phyloP scores from a whole-genome alignment of 2,888 invertebrate species.

The Leptarthrus brevirostris region DNA sequence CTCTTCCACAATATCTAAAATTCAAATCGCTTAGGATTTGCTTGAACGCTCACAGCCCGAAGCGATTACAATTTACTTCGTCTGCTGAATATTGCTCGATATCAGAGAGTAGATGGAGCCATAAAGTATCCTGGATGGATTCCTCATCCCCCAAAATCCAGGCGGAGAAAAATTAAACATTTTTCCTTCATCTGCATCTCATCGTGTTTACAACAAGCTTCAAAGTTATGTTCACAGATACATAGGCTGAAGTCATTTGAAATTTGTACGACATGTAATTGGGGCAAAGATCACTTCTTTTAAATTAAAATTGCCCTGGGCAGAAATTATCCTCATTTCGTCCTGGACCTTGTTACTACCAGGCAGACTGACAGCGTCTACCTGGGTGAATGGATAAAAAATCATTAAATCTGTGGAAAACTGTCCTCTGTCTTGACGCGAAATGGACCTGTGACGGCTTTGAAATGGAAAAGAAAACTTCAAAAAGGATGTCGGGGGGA shows the following conservation, averaged over 20 bases:
- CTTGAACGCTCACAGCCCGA: background rate
- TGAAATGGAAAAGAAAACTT: background rate
- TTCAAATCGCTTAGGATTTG: slow-evolving; percentile 17
- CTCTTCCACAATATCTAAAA: slow-evolving; percentile 14
- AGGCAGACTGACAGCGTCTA: slow-evolving; percentile 31
- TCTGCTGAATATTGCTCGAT: slow-evolving; percentile 39
- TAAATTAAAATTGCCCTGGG: slow-evolving; percentile 49
- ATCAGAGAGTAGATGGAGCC: background rate
- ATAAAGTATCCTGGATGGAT: background rate
- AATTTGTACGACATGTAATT: slow-evolving; percentile 49
- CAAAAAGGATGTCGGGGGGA: slow-evolving; percentile 3
- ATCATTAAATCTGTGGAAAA: slow-evolving; percentile 32
- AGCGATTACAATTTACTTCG: slow-evolving; percentile 36
- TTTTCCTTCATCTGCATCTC: slow-evolving; percentile 37
- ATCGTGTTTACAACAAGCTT: slow-evolving; percentile 22
- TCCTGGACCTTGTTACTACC: slow-evolving; percentile 41
- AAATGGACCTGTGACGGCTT: background rate
- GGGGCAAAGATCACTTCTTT: slow-evolving; percentile 45
- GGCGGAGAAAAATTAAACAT: slow-evolving; percentile 39
- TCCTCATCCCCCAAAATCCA: background rate
- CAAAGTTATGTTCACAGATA: slow-evolving; percentile 15
- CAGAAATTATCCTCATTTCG: slow-evolving; percentile 48
- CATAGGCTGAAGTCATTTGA: slow-evolving; percentile 41
- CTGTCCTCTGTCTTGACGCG: background rate
- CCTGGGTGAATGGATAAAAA: slow-evolving; percentile 35